phyloP scores from a whole-genome alignment of 2,888 invertebrate species.

The Hoplodrina blanda region DNA sequence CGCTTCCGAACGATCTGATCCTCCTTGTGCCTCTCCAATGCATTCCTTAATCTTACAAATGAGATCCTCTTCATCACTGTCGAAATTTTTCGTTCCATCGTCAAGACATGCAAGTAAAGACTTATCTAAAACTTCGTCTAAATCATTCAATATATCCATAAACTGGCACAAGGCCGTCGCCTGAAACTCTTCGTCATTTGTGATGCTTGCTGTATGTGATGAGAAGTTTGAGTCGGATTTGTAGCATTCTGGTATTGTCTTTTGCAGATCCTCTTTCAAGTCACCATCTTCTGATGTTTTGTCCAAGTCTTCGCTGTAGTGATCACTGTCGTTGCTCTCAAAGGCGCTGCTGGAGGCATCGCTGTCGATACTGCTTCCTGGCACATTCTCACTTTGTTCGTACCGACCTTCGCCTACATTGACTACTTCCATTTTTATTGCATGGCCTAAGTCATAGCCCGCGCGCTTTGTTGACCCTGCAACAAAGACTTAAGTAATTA shows the following conservation, averaged over 20 bases:
- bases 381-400: constrained; percentile 81
- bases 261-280: constrained; percentile 85
- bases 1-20: constrained; percentile 74
- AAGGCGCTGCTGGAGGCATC: constrained; percentile 81
- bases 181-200: constrained; percentile 88
- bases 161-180: constrained; percentile 87
- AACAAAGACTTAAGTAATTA: constrained; percentile 72
- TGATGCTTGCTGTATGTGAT: constrained; percentile 83
- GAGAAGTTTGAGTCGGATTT: constrained; percentile 86
- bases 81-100: constrained; percentile 78
- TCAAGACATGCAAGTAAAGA: constrained; percentile 87
- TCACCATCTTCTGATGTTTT: constrained; percentile 84
- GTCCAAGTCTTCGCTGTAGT: constrained; percentile 77
- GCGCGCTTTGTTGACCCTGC: constrained; percentile 83
- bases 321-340: constrained; percentile 79
- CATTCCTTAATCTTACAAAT: constrained; percentile 86
- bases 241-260: constrained; percentile 86
- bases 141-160: constrained; percentile 90
- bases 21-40: constrained; percentile 75
- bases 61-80: constrained; percentile 87
- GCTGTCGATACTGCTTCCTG: constrained; percentile 81
- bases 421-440: constrained; percentile 88
- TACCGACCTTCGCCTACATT: constrained; percentile 84
- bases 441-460: constrained; percentile 87
- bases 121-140: constrained; percentile 91